These are phyloP conservation scores for Lycopodina hypogea DNA, from an alignment of 37 sponge, comb jelly and placozoan genomes.

Conservation along the genomic window DNA sequence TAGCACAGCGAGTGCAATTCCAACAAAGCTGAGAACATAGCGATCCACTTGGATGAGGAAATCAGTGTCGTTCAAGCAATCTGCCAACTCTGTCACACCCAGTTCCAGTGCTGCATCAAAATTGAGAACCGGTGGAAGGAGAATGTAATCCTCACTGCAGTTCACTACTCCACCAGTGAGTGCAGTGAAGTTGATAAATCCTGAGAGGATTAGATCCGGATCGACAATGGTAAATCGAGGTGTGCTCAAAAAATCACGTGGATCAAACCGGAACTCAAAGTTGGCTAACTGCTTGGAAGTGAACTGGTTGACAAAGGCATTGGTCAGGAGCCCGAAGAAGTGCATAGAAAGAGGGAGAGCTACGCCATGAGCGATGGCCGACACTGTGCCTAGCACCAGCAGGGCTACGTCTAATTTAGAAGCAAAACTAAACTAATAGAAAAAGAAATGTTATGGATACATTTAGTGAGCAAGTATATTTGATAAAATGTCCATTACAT, in stretches of 20 bases:
- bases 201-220: neutral
- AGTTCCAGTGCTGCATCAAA: neutral
- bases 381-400: conserved; percentile 26
- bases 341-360: conserved; percentile 53
- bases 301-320: conserved; percentile 46
- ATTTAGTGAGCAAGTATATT: no score
- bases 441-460: neutral
- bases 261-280: conserved; percentile 22
- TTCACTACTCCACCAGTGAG: neutral
- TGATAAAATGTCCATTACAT: no score
- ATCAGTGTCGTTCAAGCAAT: conserved; percentile 6
- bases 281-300: neutral
- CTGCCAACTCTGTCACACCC: neutral
- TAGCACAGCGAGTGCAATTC: conserved; percentile 42
- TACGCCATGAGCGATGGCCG: conserved; percentile 52
- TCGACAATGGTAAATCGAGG: conserved; percentile 9
- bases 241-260: neutral
- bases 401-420: conserved; percentile 25
- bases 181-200: conserved; percentile 2
- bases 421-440: conserved; percentile 59
- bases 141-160: conserved; percentile 8
- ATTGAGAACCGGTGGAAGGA: neutral
- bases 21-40: conserved; percentile 23
- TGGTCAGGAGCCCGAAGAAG: conserved; percentile 58
- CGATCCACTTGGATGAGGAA: conserved; percentile 5